phyloP scores from a whole-genome alignment of 37 sponge, comb jelly and placozoan genomes.

The Spongilla lacustris region DNA sequence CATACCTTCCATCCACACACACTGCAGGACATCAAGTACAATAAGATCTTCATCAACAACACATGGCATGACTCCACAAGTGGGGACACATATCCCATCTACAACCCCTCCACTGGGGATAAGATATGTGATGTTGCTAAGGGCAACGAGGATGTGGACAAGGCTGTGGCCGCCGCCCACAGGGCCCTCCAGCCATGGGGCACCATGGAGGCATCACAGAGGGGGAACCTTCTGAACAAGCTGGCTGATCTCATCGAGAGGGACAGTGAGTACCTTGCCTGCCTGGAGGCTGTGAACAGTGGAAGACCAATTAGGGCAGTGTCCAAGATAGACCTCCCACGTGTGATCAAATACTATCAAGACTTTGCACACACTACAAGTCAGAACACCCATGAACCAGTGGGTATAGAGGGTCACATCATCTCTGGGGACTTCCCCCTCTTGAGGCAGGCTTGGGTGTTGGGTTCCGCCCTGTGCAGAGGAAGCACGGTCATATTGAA shows the following conservation, averaged over 20 bases:
- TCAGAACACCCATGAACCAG: constrained; percentile 78
- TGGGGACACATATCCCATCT: too few relatives aligned
- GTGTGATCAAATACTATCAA: constrained; percentile 62
- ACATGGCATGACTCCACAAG: too few relatives aligned
- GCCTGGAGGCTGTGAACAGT: constrained; percentile 86
- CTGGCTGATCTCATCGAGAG: constrained; percentile 79
- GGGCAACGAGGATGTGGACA: constrained; percentile 89
- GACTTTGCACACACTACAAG: constrained; percentile 84
- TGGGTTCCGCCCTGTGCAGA: constrained; percentile 79
- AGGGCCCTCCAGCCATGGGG: constrained; percentile 85
- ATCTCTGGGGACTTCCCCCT: constrained; percentile 96
- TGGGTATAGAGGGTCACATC: constrained; percentile 88
- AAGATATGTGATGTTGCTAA: constrained; percentile 86
- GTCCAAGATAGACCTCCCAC: constrained; percentile 45
- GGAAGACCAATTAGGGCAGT: too few relatives aligned
- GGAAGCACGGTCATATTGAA: constrained; percentile 87
- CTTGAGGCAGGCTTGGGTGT: constrained; percentile 84
- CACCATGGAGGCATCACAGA: constrained; percentile 84
- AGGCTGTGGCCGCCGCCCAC: constrained; percentile 83
- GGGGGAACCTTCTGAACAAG: constrained; percentile 80
- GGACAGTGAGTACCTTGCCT: constrained; percentile 80
- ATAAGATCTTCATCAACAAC: too few relatives aligned
- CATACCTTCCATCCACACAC: too few relatives aligned
- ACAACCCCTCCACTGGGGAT: too few relatives aligned
- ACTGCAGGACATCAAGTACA: too few relatives aligned